Evolutionary conservation across 2,113 vertebrate genomes (phyloP).

Genomic region (Grammomys dolichurus): DNA sequence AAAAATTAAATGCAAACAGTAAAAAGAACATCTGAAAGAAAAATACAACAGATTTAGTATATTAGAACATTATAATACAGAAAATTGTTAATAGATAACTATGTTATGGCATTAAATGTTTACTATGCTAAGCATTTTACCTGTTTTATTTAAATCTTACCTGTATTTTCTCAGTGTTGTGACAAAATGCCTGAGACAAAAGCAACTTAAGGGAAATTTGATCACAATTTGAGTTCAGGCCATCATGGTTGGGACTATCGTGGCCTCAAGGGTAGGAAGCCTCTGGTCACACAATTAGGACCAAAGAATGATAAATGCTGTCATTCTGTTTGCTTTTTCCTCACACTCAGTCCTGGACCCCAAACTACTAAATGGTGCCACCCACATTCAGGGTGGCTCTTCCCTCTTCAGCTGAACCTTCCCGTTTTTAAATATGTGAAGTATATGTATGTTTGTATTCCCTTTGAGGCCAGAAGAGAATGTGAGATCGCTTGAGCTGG

Average conservation of each 20-base stretch:
- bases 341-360: not conserved
- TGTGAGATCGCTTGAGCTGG: not conserved
- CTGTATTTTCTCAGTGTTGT: not conserved
- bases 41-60: not conserved
- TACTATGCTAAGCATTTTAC: slow-evolving; percentile 56
- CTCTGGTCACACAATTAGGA: not conserved
- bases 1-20: not conserved
- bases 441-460: not conserved
- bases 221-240: not conserved
- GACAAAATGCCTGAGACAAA: not conserved
- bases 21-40: slow-evolving; percentile 46
- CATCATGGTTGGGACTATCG: not conserved
- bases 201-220: not conserved
- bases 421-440: not conserved
- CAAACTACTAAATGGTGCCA: not conserved
- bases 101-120: slow-evolving; percentile 13
- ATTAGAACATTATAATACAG: not conserved
- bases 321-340: not conserved
- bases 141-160: slow-evolving; percentile 40
- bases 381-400: not conserved
- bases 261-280: not conserved
- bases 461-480: not conserved
- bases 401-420: not conserved
- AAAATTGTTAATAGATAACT: not conserved
- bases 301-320: not conserved